Base-by-base conservation (phyloP, 2,113 vertebrate species). In the Athene cunicularia region DNA sequence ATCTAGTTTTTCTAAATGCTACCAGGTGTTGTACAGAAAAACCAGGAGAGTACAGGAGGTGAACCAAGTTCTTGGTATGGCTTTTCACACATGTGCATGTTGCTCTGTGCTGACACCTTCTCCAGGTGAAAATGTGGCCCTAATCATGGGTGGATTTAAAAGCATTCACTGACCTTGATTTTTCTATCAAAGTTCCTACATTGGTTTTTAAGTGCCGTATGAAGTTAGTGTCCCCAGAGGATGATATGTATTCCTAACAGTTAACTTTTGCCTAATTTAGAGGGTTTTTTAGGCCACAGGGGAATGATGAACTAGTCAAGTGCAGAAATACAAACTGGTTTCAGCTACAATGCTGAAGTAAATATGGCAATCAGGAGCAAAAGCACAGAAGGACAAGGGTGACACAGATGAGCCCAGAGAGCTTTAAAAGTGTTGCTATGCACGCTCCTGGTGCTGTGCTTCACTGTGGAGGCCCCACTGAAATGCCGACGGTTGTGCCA, bases 401-500 rank as follows among this genome's bases (percentile, higher is more conserved):
- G 0, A 58, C 11, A 4, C 1, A 39, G 33, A 27, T 37, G 41
- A 86, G 59, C 59, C 21, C 55, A 71, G 59, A 28, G 16, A 39
- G n/a, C 37, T 80, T 53, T 30, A 37, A 47, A 32, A 58, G 19
- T 13, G 33, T 47, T 72, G 32, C 35, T 35, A 1, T 4, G 11
- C 62, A 11, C 0, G 0, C n/a, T 45, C 12, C 41, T 8, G 6
- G 21, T 1, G 0, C n/a, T 43, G 33, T 33, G 35, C 63, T 58
- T 73, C 21, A 4, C 33, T 11, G 18, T 27, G 18, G 41, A 67
- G 63, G 16, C 12, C 30, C n/a, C 30, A 3, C 37, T 20, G 67
- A 79, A 28, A 23, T 2, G 8, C 50, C 52, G 45, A 17, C 32
- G 70, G 14, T 41, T 64, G 45, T 39, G 50, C 66, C 56, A 68